phyloP scores from a whole-genome alignment of 2,113 vertebrate genomes.

The Scolopax mira region DNA sequence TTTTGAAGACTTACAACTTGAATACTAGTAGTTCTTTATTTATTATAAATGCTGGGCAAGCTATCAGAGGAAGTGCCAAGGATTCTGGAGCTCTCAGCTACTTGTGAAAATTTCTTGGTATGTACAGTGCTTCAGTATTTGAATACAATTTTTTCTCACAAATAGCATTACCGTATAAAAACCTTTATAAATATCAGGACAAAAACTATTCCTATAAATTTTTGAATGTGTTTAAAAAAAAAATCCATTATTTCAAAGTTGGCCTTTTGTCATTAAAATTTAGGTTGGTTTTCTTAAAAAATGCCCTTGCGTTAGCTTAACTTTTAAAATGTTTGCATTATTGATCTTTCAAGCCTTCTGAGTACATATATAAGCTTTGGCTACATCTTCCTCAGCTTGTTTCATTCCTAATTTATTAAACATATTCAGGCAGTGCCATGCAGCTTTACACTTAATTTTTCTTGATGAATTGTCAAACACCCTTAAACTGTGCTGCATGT shows the following conservation, averaged over 20 bases:
- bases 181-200: background rate
- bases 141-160: background rate
- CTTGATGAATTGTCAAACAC: slow-evolving; percentile 23
- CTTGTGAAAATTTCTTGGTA: background rate
- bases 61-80: background rate
- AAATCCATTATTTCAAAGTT: background rate
- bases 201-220: background rate
- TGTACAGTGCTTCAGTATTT: background rate
- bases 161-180: background rate
- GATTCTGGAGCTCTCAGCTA: background rate
- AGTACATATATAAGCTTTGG: slow-evolving; percentile 21
- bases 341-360: slow-evolving; percentile 21
- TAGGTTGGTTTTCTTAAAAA: background rate
- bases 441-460: slow-evolving; percentile 45
- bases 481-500: background rate
- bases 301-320: background rate
- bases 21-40: background rate
- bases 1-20: background rate
- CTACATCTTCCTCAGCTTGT: background rate
- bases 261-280: background rate
- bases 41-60: background rate
- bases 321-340: slow-evolving; percentile 9
- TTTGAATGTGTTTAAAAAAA: background rate
- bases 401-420: slow-evolving; percentile 53
- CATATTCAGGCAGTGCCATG: slow-evolving; percentile 11